Evolutionary conservation across 2,797 vertebrate species (phyloP).

Genomic region (Mus spretus): DNA sequence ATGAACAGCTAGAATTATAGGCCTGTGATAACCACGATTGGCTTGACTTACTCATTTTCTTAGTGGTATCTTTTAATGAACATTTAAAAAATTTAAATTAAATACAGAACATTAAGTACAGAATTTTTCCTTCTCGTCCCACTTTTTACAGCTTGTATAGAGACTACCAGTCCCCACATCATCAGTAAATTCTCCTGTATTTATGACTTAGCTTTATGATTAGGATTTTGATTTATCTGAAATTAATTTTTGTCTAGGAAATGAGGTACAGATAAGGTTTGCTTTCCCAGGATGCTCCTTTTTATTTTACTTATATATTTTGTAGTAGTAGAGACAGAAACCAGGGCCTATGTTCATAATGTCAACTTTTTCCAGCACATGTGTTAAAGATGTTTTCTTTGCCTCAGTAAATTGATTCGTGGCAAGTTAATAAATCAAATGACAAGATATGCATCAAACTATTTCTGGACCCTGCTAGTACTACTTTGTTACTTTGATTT

Average conservation of each 20-base stretch:
- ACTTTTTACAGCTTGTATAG: neutral
- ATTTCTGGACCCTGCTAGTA: neutral
- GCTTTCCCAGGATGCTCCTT: neutral
- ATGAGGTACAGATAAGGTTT: neutral
- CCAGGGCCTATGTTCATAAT: neutral
- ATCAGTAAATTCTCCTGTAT: neutral
- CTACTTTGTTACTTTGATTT: neutral
- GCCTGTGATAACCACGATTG: neutral
- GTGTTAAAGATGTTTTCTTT: constrained; percentile 17
- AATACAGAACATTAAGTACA: neutral
- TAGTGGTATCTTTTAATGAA: constrained; percentile 30
- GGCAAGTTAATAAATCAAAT: constrained; percentile 22
- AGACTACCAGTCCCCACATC: neutral
- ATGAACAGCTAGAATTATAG: neutral
- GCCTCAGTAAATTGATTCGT: constrained; percentile 5
- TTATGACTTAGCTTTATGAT: neutral
- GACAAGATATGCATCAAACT: neutral
- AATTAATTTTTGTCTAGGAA: constrained; percentile 25
- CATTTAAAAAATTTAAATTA: neutral
- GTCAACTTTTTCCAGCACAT: neutral
- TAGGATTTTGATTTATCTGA: constrained; percentile 3
- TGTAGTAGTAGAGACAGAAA: neutral
- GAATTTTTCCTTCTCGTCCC: neutral
- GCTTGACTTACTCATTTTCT: neutral
- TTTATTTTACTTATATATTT: neutral